Percentiles rank a stretch among this genome's conserved stretches.
These are phyloP conservation scores for Rotaria sp. DNA, from an alignment of 2,888 invertebrate species.

Conservation along the genomic window DNA sequence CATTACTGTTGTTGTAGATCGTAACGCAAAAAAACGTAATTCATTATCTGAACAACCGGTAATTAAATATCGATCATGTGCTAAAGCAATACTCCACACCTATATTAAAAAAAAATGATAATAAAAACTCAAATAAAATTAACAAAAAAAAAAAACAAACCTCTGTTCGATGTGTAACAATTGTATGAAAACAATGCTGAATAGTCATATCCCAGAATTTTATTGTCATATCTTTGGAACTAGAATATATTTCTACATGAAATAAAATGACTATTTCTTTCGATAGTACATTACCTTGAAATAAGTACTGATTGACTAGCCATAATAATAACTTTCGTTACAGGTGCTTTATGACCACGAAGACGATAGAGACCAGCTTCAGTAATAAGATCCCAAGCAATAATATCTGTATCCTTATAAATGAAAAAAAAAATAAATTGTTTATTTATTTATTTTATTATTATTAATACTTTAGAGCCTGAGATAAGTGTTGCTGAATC, in stretches of 20 bases:
- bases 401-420: constrained; percentile 58
- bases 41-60: constrained; percentile 78
- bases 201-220: constrained; percentile 95
- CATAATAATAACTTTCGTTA: constrained; percentile 66
- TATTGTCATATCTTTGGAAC: constrained; percentile 84
- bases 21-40: constrained; percentile 73
- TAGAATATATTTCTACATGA: constrained; percentile 45
- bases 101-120: constrained; percentile 50
- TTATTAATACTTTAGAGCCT: constrained; percentile 67
- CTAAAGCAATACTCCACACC: constrained; percentile 76
- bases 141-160: constrained; percentile 60
- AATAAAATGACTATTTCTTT: not conserved
- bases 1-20: not conserved
- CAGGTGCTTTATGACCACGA: constrained; percentile 77
- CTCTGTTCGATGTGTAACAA: constrained; percentile 65
- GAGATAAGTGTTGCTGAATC: constrained; percentile 77
- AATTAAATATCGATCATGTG: constrained; percentile 74
- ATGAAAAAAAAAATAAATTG: not conserved
- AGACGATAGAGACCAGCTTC: constrained; percentile 81
- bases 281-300: constrained; percentile 49
- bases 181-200: constrained; percentile 86
- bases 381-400: constrained; percentile 85
- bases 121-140: not conserved
- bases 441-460: not conserved
- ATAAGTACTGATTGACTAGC: constrained; percentile 53